Conservation (phyloP, 1,140 invertebrate genomes). For the Anoplophora glabripennis region DNA sequence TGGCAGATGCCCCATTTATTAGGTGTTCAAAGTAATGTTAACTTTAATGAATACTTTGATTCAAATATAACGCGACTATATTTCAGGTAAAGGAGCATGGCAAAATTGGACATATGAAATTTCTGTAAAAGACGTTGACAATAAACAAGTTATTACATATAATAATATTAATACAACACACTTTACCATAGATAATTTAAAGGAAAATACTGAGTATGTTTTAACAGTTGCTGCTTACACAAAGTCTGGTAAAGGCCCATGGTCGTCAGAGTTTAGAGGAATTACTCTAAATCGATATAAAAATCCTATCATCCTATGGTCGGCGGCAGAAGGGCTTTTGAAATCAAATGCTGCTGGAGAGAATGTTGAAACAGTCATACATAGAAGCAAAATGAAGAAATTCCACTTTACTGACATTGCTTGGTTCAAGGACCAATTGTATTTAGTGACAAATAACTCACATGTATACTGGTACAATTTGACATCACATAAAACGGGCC, state of each 20-base stretch:
- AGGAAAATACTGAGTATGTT: constrained; percentile 70
- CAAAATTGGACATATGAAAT: constrained; percentile 83
- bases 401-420: constrained; percentile 40
- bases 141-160: constrained; percentile 51
- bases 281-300: constrained; percentile 58
- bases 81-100: constrained; percentile 67
- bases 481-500: constrained; percentile 55
- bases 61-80: constrained; percentile 7
- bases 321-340: constrained; percentile 65
- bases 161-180: constrained; percentile 61
- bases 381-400: constrained; percentile 54
- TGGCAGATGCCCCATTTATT: constrained; percentile 76
- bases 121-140: constrained; percentile 62
- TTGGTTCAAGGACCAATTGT: constrained; percentile 54
- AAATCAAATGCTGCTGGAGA: constrained; percentile 73
- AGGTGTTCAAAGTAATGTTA: constrained; percentile 67
- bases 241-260: constrained; percentile 69
- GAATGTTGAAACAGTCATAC: constrained; percentile 62
- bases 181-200: constrained; percentile 64
- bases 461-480: constrained; percentile 69
- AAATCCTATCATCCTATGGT: constrained; percentile 62
- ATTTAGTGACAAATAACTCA: constrained; percentile 72
- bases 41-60: too few relatives aligned
- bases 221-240: constrained; percentile 78
- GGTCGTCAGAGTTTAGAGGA: constrained; percentile 71